phyloP scores from a whole-genome alignment of 2,113 vertebrate species.

The Hypocryptadius cinnamomeus region DNA sequence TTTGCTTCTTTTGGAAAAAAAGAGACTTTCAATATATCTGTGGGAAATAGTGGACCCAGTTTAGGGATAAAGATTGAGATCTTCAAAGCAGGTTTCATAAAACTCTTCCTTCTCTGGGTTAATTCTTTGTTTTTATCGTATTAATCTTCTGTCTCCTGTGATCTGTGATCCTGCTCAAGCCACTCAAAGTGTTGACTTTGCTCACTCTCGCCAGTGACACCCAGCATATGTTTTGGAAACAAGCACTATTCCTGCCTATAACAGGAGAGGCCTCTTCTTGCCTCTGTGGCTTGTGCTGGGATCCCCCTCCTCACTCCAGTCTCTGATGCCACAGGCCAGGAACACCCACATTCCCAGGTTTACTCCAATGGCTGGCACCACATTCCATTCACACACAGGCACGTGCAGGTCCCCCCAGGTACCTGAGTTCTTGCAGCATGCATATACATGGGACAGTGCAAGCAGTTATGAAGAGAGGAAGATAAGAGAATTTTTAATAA shows the following conservation, averaged over 20 bases:
- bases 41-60: background rate
- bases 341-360: background rate
- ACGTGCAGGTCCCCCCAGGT: background rate
- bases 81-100: background rate
- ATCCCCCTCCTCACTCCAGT: background rate
- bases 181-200: background rate
- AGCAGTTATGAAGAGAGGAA: too few species aligned
- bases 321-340: background rate
- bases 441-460: fast-evolving
- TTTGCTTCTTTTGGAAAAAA: background rate
- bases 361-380: background rate
- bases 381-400: background rate
- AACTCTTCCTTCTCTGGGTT: background rate
- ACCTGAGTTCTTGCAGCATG: background rate
- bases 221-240: background rate
- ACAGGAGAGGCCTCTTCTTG: background rate
- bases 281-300: background rate
- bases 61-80: background rate
- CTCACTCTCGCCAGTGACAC: fast-evolving
- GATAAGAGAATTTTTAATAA: background rate
- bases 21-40: background rate
- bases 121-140: background rate
- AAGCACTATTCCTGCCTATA: background rate
- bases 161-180: background rate
- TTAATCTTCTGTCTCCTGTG: background rate